phyloP scores from a whole-genome alignment of 2,888 invertebrate genomes.

The Polydrusus tereticollis region DNA sequence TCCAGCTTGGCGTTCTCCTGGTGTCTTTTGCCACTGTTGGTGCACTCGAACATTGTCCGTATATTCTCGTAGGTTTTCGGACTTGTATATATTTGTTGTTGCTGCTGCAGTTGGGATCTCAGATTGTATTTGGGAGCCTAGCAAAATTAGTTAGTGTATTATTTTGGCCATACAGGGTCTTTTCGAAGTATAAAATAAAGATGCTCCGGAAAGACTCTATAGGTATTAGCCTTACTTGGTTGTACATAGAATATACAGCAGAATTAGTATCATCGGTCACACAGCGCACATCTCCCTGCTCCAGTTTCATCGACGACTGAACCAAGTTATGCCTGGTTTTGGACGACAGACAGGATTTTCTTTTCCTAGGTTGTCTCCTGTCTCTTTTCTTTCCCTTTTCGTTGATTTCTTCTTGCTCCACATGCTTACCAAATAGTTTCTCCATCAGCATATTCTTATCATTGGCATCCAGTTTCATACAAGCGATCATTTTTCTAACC shows the following conservation, averaged over 20 bases:
- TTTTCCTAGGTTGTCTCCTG: background rate
- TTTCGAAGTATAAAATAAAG: too few relatives aligned
- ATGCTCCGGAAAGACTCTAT: too few relatives aligned
- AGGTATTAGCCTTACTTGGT: conserved; percentile 24
- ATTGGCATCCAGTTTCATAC: conserved; percentile 56
- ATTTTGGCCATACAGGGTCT: too few relatives aligned
- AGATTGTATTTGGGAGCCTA: background rate
- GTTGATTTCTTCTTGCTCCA: background rate
- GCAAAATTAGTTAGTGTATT: background rate
- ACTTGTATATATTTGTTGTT: conserved; percentile 61
- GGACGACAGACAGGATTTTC: conserved; percentile 29
- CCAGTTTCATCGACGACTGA: background rate
- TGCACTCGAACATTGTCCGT: conserved; percentile 58
- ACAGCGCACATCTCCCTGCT: conserved; percentile 33
- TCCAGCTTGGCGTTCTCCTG: conserved; percentile 54
- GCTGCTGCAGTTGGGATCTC: conserved; percentile 30
- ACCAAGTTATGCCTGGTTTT: conserved; percentile 6
- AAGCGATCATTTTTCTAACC: conserved; percentile 57
- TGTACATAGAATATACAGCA: conserved; percentile 33
- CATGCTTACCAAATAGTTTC: conserved; percentile 48
- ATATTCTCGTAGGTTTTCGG: conserved; percentile 58
- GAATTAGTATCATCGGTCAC: conserved; percentile 45
- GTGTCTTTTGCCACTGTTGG: conserved; percentile 54
- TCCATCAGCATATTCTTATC: conserved; percentile 55
- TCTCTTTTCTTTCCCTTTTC: background rate